Base-by-base conservation (phyloP, 2,797 vertebrate species). In the Sebastes variabilis region DNA sequence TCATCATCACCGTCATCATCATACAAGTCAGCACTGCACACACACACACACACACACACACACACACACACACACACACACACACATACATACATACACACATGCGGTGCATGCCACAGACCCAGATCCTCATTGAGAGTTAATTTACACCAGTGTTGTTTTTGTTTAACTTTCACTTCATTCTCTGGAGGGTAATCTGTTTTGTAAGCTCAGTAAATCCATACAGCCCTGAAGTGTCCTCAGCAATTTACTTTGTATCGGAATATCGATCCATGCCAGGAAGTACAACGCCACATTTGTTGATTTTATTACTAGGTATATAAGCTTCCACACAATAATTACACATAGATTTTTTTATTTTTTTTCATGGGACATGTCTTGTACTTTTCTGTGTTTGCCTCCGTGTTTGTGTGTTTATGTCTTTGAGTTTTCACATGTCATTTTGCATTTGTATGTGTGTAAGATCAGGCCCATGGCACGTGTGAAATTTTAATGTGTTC, bases 81-180 rank as follows among this genome's bases (percentile, higher is more conserved):
- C 36, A 72, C 27, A 42, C 8, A 87, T 81, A 84, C 85, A 24
- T 72, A 83, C 84, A 80, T 88, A 81, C 86, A 13, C 36, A 52
- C 85, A 76, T 81, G 86, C 69, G 22, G 66, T 67, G 74, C 86
- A 77, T 73, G 81, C 84, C 46, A 78, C 27, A 82, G 72, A 82
- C 14, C 71, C 80, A 74, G 73, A 77, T 84, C 68, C 83, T 76
- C 82, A 62, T 65, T 65, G 77, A 88, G 89, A 81, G 80, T 89
- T 93, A 84, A 94, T 95, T 95, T 91, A 91, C 92, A 88, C 90
- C 87, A 88, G 54, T 87, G 86, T 87, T 91, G 85, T 92, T 93
- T 91, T 85, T 87, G 58, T 90, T 92, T 87, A 77, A 75, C 73
- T 86, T 90, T 84, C 60, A 73, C 75, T 87, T 89, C 67, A 59